phyloP scores from a whole-genome alignment of 2,113 vertebrate species.

The Anolis carolinensis region DNA sequence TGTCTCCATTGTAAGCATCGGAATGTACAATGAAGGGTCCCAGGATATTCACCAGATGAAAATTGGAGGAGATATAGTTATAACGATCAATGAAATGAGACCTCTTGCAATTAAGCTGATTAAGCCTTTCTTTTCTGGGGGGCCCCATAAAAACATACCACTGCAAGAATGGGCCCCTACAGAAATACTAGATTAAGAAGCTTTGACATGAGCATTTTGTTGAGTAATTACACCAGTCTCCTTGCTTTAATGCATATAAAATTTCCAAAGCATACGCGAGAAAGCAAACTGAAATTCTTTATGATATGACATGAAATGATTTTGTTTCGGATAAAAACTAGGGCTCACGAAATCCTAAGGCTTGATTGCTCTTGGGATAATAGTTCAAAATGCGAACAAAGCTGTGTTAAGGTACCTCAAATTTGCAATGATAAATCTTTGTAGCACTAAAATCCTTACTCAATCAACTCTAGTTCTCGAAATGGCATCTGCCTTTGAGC shows the following conservation, averaged over 20 bases:
- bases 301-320: constrained; percentile 70
- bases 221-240: constrained; percentile 68
- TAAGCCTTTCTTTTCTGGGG: constrained; percentile 43
- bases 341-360: constrained; percentile 68
- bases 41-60: neutral
- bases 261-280: constrained; percentile 61
- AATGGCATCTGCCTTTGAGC: constrained; percentile 85
- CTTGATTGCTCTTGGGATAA: constrained; percentile 75
- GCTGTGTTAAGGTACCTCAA: constrained; percentile 80
- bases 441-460: constrained; percentile 77
- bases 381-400: constrained; percentile 75
- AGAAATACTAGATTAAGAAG: constrained; percentile 66
- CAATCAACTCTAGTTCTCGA: constrained; percentile 80
- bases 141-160: constrained; percentile 44
- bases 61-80: constrained; percentile 36
- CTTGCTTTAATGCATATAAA: constrained; percentile 65
- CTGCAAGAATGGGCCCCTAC: constrained; percentile 54
- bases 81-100: constrained; percentile 52
- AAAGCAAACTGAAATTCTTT: constrained; percentile 65
- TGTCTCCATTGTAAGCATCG: neutral
- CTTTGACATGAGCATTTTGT: constrained; percentile 60
- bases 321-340: constrained; percentile 68
- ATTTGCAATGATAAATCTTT: constrained; percentile 78
- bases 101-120: constrained; percentile 40
- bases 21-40: neutral